Base-by-base conservation (phyloP, 2,797 vertebrate genomes). In the Gymnothorax javanicus region DNA sequence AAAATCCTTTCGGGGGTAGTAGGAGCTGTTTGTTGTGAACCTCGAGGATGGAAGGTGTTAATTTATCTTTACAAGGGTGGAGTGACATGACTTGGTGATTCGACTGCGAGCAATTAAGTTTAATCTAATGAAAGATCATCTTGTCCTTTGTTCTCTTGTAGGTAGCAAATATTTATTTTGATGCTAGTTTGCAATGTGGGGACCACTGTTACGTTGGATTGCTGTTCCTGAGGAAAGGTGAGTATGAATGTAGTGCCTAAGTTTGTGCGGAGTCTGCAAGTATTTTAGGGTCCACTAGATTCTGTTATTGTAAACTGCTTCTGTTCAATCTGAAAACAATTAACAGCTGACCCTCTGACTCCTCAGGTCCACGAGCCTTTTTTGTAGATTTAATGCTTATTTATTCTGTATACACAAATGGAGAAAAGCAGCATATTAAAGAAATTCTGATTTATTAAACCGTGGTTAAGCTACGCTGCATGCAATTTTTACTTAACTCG, bases 151-250 rank as follows among this genome's bases (percentile, higher is more conserved):
- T 84, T 43, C 89, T 93, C 93, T 96, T 96, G 27, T 95, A 99
- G 99, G 98, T 99, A 90, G 99, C 98, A 94, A 99, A 99, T 96
- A 96, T 99, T 96, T 99, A 99, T 96, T 99, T 99, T 96, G 98
- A 99, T 87, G 96, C 98, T 92, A 93, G 97, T 93, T 96, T 98
- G 90, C 97, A 98, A 84, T 99, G 99, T 95, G 98, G 97, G 89
- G 97, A 98, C 95, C 97, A 96, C 87, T 99, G 99, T 96, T 99
- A 99, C 89, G 96, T 97, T 91, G 99, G 99, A 92, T 94, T 99
- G 90, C 98, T 98, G 86, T 99, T 99, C 95, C 94, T 99, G 58
- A 95, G 96, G 90, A 99, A 97, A 96, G 95, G 99, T 99, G 97
- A 97, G 98, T 97, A 81, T 58, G 54, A 33, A 23, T n/a, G 12